Conservation (phyloP, 2,797 vertebrate species). For the Micropoecilia bifurca region DNA sequence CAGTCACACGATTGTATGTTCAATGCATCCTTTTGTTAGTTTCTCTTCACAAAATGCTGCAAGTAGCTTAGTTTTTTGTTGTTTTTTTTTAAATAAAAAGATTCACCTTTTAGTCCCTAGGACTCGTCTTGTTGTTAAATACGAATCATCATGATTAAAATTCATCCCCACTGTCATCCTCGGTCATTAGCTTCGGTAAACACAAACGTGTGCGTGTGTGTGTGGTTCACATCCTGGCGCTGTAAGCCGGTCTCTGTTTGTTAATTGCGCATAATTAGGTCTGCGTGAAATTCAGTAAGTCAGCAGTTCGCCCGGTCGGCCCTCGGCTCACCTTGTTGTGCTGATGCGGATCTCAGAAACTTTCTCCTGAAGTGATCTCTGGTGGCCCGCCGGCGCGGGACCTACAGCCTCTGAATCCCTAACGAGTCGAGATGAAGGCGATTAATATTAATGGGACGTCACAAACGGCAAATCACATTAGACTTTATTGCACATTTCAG, state of each 20-base stretch:
- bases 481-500: conserved; percentile 71
- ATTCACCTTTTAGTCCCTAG: neutral
- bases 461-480: conserved; percentile 68
- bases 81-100: neutral
- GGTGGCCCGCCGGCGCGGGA: conserved; percentile 46
- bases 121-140: neutral
- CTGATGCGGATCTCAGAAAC: conserved; percentile 44
- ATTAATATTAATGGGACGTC: conserved; percentile 81
- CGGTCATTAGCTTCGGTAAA: neutral
- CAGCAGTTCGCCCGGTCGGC: conserved; percentile 27
- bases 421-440: conserved; percentile 57
- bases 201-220: conserved; percentile 14
- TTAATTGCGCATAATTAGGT: conserved; percentile 49
- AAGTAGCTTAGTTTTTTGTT: neutral
- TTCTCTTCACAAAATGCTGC: neutral
- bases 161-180: conserved; percentile 6
- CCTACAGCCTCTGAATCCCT: conserved; percentile 65
- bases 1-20: neutral
- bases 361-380: conserved; percentile 66
- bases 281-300: conserved; percentile 41
- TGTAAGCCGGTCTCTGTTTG: conserved; percentile 29
- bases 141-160: conserved; percentile 8
- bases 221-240: neutral
- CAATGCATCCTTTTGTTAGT: neutral
- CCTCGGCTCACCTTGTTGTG: conserved; percentile 43